Evolutionary conservation across 2,113 vertebrate genomes (phyloP).

Genomic region (Nanorana parkeri): DNA sequence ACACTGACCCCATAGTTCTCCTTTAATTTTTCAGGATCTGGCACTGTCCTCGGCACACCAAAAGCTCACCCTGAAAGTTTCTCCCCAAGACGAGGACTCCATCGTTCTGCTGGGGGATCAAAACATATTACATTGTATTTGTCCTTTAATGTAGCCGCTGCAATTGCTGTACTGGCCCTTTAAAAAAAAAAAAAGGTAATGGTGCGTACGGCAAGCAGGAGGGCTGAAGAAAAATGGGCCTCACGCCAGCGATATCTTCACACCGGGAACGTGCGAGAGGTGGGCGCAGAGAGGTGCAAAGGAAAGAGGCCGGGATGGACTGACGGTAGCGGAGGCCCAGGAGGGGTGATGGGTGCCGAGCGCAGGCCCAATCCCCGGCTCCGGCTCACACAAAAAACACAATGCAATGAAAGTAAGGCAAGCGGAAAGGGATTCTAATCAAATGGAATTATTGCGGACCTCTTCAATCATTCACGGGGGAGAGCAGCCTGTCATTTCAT

Average conservation of each 20-base stretch:
- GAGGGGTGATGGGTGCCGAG: conserved; percentile 53
- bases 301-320: background rate
- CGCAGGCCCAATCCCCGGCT: background rate
- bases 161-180: too few species aligned
- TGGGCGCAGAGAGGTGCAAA: background rate
- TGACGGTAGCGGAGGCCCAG: conserved; percentile 60
- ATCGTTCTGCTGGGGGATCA: too few species aligned
- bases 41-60: too few species aligned
- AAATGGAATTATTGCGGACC: conserved; percentile 74
- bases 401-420: conserved; percentile 70
- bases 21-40: too few species aligned
- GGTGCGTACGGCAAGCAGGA: too few species aligned
- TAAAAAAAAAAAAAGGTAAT: too few species aligned
- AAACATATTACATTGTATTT: too few species aligned
- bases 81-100: too few species aligned
- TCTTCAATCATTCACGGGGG: conserved; percentile 72
- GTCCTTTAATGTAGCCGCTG: too few species aligned
- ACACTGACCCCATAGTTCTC: too few species aligned
- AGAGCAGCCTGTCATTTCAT: conserved; percentile 77
- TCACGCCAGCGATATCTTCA: background rate
- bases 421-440: conserved; percentile 70
- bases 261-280: background rate
- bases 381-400: conserved; percentile 76
- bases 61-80: too few species aligned
- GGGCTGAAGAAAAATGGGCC: conserved; percentile 64